These are phyloP conservation scores for Papilio gigon DNA, from an alignment of 2,888 invertebrate genomes.

Conservation along the genomic window DNA sequence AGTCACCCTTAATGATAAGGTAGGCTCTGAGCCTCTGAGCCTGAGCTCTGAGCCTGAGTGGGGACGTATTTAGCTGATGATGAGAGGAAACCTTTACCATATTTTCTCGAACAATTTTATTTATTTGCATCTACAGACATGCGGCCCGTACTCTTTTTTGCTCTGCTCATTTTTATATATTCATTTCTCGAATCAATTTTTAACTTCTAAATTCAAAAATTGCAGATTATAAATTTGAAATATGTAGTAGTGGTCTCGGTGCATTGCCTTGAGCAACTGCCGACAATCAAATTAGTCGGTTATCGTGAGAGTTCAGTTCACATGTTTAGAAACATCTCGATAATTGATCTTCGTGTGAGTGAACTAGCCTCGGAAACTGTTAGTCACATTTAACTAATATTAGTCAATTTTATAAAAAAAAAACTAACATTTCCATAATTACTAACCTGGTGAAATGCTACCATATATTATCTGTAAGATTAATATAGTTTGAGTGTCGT, in stretches of 20 bases:
- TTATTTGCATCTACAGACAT: too few species aligned
- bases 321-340: slow-evolving; percentile 60
- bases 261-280: slow-evolving; percentile 56
- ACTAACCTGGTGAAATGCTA: not conserved
- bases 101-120: too few species aligned
- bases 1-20: too few species aligned
- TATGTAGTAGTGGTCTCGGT: slow-evolving; percentile 42
- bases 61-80: too few species aligned
- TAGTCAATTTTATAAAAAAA: slow-evolving; percentile 21
- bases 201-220: slow-evolving; percentile 2
- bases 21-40: too few species aligned
- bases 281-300: slow-evolving; percentile 71
- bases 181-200: not conserved
- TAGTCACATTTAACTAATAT: slow-evolving; percentile 25
- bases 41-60: too few species aligned
- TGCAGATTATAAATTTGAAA: slow-evolving; percentile 22
- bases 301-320: slow-evolving; percentile 67
- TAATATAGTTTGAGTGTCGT: too few species aligned
- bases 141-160: too few species aligned
- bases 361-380: slow-evolving; percentile 27
- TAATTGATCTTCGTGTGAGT: slow-evolving; percentile 57
- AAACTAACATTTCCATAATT: not conserved
- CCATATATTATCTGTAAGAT: too few species aligned
- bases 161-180: too few species aligned
- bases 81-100: too few species aligned